Evolutionary conservation across 2,797 vertebrate species (phyloP).

Genomic region (Gallinago solitaria): DNA sequence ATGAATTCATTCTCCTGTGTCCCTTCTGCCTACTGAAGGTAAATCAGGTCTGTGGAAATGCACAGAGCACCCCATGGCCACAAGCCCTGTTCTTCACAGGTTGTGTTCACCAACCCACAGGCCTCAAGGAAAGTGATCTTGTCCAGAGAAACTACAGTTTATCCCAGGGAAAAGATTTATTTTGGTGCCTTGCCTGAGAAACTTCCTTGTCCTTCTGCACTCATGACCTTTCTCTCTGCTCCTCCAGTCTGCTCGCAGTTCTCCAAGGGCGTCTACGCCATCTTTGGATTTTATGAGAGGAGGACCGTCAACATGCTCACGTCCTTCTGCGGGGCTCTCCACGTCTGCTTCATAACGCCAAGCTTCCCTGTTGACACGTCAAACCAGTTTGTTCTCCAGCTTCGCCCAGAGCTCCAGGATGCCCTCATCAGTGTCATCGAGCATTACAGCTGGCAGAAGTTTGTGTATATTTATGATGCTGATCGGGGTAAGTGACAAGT

Average conservation of each 20-base stretch:
- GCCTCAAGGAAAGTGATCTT: rapidly evolving
- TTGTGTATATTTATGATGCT: conserved; percentile 98
- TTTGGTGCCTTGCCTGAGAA: not conserved
- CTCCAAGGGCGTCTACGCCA: conserved; percentile 98
- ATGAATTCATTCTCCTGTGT: not conserved
- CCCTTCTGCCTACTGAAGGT: not conserved
- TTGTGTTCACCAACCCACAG: not conserved
- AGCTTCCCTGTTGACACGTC: conserved; percentile 96
- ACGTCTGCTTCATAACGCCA: conserved; percentile 97
- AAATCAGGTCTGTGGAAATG: not conserved
- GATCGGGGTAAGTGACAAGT: conserved; percentile 86
- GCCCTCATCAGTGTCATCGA: conserved; percentile 95
- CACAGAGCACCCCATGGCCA: not conserved
- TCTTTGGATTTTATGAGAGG: conserved; percentile 98
- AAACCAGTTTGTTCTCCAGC: conserved; percentile 98
- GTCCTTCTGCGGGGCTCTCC: conserved; percentile 96
- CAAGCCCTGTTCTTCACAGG: not conserved
- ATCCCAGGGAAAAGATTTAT: not conserved
- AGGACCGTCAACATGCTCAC: conserved; percentile 99
- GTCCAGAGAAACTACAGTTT: not conserved
- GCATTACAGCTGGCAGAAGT: conserved; percentile 96
- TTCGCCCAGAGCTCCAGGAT: conserved; percentile 95
- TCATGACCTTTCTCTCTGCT: not conserved
- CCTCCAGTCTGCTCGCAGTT: conserved; percentile 96
- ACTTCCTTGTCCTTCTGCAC: not conserved